Base-by-base conservation (phyloP, 2,888 invertebrate genomes). In the Acleris sparsana region DNA sequence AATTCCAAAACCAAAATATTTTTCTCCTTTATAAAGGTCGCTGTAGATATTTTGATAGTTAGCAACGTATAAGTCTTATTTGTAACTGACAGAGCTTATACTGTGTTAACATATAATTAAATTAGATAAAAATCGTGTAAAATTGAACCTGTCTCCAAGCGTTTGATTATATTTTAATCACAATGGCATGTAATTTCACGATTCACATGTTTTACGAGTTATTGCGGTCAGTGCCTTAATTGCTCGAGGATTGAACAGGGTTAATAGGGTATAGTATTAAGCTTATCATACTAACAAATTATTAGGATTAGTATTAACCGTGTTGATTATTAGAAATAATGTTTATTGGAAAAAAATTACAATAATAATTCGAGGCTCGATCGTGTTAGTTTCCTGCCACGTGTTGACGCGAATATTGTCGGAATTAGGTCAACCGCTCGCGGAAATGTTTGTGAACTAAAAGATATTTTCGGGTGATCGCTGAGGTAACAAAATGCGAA, bases 211-310 rank as follows among this genome's bases (percentile, higher is more conserved):
- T 11, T 33, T 11, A 33, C 11, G 33, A 33, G 33, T 33, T 11
- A 33, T 62, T 57, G 46, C 61, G 66, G 61, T 57, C 61, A 62
- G 65, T 62, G 17, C 33, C 56, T 57, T 66, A 57, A 66, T 53
- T 52, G 66, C 46, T 39, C 17, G 66, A 52, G 55, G 66, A 62
- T 66, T 51, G 56, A 61, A 62, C 39, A 52, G 61, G 66, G 51
- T 61, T 65, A 65, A 61, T 65, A 61, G 65, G 46, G 61, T 65
- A 65, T 65, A 55, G 33, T 52, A 61, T 66, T 57, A 62, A 66
- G 56, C 56, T 52, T 66, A 52, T 66, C 39, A 66, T 61, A 62
- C 61, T 57, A 57, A 51, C 48, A 53, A 61, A 57, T 52, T 20
- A 57, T 65, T 65, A 62, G 33, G 44, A 33, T 43, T 56, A 51